Conservation (phyloP, 2,888 invertebrate genomes). For the Caenorhabditis afra region DNA sequence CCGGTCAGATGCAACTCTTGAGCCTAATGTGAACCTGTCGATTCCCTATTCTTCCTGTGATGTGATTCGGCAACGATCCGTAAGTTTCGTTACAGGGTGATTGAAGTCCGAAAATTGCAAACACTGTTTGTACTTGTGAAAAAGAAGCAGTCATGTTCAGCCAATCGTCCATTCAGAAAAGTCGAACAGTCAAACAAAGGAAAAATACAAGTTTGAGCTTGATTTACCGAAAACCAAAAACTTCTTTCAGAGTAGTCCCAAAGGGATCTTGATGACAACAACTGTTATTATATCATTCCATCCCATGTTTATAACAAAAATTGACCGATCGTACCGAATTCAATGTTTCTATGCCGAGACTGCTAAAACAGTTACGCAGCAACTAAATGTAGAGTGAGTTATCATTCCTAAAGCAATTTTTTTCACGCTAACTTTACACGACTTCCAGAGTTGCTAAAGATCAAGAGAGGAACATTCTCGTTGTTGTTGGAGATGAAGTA, state of each 20-base stretch:
- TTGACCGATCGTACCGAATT: slow-evolving; percentile 75
- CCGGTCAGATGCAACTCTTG: slow-evolving; percentile 72
- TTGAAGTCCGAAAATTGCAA: too few relatives aligned
- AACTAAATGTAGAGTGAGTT: slow-evolving; percentile 69
- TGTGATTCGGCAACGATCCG: slow-evolving; percentile 74
- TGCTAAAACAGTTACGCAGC: slow-evolving; percentile 71
- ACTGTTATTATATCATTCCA: slow-evolving; percentile 76
- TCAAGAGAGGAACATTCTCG: slow-evolving; percentile 60
- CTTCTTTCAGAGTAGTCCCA: slow-evolving; percentile 72
- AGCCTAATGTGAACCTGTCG: slow-evolving; percentile 67
- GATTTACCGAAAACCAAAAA: too few relatives aligned
- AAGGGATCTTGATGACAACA: slow-evolving; percentile 72
- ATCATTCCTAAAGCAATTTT: neutral
- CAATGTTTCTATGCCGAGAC: slow-evolving; percentile 76
- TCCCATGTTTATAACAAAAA: slow-evolving; percentile 76
- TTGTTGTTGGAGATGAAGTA: slow-evolving; percentile 59
- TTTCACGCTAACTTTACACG: too few relatives aligned
- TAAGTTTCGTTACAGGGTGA: slow-evolving; percentile 42
- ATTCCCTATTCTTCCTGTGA: slow-evolving; percentile 73
- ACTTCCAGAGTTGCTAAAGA: slow-evolving; percentile 61
- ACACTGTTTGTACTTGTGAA: slow-evolving; percentile 5
- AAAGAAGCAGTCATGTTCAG: too few relatives aligned
- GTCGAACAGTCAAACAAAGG: too few relatives aligned
- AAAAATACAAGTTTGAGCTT: too few relatives aligned
- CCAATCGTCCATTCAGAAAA: too few relatives aligned